phyloP scores from a whole-genome alignment of 2,113 vertebrate species.

The Alectura lathami region DNA sequence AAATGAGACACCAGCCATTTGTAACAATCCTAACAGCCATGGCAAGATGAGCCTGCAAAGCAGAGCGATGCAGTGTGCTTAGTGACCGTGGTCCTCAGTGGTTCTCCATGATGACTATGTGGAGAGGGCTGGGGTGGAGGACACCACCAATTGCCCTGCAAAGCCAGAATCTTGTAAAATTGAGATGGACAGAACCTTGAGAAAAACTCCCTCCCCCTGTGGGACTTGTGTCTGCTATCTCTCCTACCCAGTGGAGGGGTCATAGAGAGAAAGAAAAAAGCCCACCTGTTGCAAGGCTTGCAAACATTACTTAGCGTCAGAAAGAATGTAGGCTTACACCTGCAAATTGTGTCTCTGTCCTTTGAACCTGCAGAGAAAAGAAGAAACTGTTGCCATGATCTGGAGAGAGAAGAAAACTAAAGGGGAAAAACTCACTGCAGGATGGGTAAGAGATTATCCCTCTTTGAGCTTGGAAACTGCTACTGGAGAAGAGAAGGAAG shows the following conservation, averaged over 20 bases:
- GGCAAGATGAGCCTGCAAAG: background rate
- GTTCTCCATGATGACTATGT: background rate
- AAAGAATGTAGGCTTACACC: constrained; percentile 43
- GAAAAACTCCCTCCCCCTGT: background rate
- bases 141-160: background rate
- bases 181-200: background rate
- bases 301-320: constrained; percentile 10
- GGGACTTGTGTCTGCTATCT: background rate
- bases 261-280: background rate
- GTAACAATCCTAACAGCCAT: background rate
- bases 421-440: background rate
- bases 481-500: background rate
- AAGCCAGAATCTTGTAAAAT: background rate
- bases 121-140: background rate
- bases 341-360: constrained; percentile 54
- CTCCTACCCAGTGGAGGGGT: background rate
- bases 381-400: background rate
- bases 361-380: constrained; percentile 33
- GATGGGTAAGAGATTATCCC: background rate
- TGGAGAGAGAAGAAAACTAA: background rate
- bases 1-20: background rate
- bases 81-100: background rate
- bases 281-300: constrained; percentile 63
- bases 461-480: background rate
- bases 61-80: background rate